Evolutionary conservation across 2,113 vertebrate species (phyloP), one percentile per base, ranked within the genome.

Genomic region (Phylloscopus trochilus): DNA sequence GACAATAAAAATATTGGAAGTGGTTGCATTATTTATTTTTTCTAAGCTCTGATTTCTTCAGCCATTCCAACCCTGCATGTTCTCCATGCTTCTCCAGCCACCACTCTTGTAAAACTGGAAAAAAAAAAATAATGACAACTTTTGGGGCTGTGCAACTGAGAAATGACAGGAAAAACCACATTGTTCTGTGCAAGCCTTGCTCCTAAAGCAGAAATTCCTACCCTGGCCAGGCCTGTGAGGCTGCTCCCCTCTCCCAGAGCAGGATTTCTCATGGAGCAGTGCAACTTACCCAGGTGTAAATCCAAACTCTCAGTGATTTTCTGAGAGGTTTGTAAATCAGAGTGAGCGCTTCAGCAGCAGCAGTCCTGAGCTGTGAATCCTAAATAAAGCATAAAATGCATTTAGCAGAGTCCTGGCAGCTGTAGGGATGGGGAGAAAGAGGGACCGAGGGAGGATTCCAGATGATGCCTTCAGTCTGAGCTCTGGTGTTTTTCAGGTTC

Each of bases 151-250:
- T 39, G 60, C 23, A 84, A 14, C 66, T 21, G 43, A 89, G 86
- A 82, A 92, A 46, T 4, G 11, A 94, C 95, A 90, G 52, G 94
- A 95, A 95, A 96, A 96, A 93, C 91, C 88, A 91, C 86, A 96
- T 95, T 91, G 74, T 39, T 96, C n/a, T 83, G 39, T 27, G 19
- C 51, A 31, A 44, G 46, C 16, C 44, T 19, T 52, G 47, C 41
- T 64, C 77, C 44, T 85, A 15, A 8, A 47, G 55, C 39, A 92
- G 53, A 64, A 82, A 92, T 82, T 92, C 69, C 80, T 52, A 8
- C 9, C 23, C 27, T 44, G 51, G 59, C 41, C 74, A 79, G 82
- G 26, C 52, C 62, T 72, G 18, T 17, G 33, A 49, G 39, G 28
- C 10, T 55, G 59, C 69, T 46, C n/a, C 35, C 13, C 28, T 17